These are phyloP conservation scores for Sepioteuthis lessoniana DNA, from an alignment of 2,888 invertebrate genomes.

Conservation along the genomic window DNA sequence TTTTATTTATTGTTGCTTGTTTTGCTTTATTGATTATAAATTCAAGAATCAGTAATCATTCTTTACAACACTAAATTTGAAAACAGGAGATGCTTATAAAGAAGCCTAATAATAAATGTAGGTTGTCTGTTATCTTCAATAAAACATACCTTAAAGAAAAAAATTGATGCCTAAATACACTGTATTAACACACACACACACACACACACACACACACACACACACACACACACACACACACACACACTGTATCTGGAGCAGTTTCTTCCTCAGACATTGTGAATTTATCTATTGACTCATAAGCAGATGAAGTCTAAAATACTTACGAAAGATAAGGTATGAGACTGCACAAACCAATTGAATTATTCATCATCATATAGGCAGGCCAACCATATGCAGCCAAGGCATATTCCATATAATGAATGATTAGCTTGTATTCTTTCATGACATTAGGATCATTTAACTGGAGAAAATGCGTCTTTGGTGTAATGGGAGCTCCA, in stretches of 20 bases:
- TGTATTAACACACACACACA: not conserved
- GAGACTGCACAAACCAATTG: slow-evolving; percentile 83
- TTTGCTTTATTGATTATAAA: too few species aligned
- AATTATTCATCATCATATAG: slow-evolving; percentile 84
- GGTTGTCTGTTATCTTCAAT: too few species aligned
- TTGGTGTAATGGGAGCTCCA: slow-evolving; percentile 87
- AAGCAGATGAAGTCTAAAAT: not conserved
- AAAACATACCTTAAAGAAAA: too few species aligned
- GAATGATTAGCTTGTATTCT: slow-evolving; percentile 77
- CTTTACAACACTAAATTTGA: too few species aligned
- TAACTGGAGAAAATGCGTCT: slow-evolving; percentile 86
- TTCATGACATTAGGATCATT: slow-evolving; percentile 80
- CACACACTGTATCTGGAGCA: not conserved
- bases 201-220: not conserved
- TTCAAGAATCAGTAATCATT: too few species aligned
- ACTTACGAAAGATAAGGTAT: slow-evolving; percentile 81
- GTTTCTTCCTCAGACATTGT: not conserved
- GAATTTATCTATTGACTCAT: not conserved
- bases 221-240: not conserved
- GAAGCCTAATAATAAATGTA: too few species aligned
- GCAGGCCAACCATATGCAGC: slow-evolving; percentile 93
- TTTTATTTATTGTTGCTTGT: too few species aligned
- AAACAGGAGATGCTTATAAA: too few species aligned
- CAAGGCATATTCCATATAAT: slow-evolving; percentile 88
- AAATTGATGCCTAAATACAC: not conserved